These are phyloP conservation scores for Thrips palmi DNA, from an alignment of 1,140 invertebrate genomes.

Conservation along the genomic window DNA sequence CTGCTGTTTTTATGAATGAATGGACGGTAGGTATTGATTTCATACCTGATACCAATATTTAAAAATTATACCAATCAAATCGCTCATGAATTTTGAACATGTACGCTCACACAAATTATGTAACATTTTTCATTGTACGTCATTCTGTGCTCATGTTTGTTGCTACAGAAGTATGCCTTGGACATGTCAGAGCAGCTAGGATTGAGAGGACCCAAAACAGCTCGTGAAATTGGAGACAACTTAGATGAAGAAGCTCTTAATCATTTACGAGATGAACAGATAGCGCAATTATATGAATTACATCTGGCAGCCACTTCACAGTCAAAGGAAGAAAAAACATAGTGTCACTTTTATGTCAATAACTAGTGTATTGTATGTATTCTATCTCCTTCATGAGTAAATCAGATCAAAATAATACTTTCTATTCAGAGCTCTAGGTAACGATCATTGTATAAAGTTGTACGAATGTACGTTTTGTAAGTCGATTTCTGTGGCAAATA, in stretches of 20 bases:
- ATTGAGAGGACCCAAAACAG: constrained; percentile 31
- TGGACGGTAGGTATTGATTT: constrained; percentile 55
- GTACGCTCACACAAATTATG: not conserved
- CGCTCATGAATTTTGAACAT: not conserved
- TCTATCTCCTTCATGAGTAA: too few relatives aligned
- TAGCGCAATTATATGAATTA: constrained; percentile 67
- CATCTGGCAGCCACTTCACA: constrained; percentile 47
- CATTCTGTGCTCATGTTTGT: constrained; percentile 1
- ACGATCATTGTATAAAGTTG: too few relatives aligned
- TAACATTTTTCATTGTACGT: not conserved
- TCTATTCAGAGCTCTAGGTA: too few relatives aligned
- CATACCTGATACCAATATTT: not conserved
- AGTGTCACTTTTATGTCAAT: too few relatives aligned
- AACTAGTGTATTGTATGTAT: too few relatives aligned
- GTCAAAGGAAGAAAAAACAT: too few relatives aligned
- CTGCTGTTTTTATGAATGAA: constrained; percentile 62
- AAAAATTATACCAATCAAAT: constrained; percentile 3
- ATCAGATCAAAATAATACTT: too few relatives aligned
- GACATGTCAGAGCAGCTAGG: constrained; percentile 52
- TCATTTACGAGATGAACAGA: constrained; percentile 58
- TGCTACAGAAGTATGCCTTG: constrained; percentile 49
- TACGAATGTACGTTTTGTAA: too few relatives aligned
- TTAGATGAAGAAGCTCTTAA: constrained; percentile 43
- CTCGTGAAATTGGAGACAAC: constrained; percentile 34
- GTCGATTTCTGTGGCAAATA: too few relatives aligned